A percentile compares a stretch with the other conserved stretches of the same genome.
phyloP scores from a whole-genome alignment of 2,888 invertebrate species.

The Drosophila merina region DNA sequence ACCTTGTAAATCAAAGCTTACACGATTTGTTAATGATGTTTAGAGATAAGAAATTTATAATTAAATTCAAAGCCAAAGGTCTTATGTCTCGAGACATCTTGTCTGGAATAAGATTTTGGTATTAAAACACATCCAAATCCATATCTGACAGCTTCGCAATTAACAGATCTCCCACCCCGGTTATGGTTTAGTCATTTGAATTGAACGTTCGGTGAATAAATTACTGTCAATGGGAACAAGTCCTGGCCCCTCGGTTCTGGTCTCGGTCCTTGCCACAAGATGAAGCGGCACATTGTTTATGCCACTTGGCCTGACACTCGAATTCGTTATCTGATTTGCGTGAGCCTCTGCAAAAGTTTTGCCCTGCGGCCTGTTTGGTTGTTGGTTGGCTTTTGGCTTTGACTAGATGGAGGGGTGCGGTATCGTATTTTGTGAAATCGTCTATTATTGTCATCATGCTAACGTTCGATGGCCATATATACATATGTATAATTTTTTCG shows the following conservation, averaged over 20 bases:
- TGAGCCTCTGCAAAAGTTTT: conserved; percentile 46
- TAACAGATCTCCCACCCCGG: conserved; percentile 60
- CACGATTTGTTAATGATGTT: conserved; percentile 10
- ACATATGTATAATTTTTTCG: conserved; percentile 9
- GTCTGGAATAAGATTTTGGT: background rate
- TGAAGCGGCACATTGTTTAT: conserved; percentile 60
- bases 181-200: conserved; percentile 51
- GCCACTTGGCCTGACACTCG: conserved; percentile 75
- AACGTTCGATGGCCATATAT: conserved; percentile 66
- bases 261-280: conserved; percentile 9
- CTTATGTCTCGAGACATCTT: background rate
- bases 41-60: conserved; percentile 1
- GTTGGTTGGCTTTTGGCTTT: conserved; percentile 14
- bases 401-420: conserved; percentile 5
- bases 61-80: background rate
- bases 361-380: conserved; percentile 17
- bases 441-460: conserved; percentile 78
- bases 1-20: conserved; percentile 53
- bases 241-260: background rate
- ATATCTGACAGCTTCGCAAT: conserved; percentile 56
- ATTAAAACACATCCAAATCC: conserved; percentile 1
- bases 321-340: conserved; percentile 74
- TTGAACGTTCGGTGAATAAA: conserved; percentile 65
- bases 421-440: conserved; percentile 77
- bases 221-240: conserved; percentile 51